phyloP scores from a whole-genome alignment of 2,113 vertebrate genomes.

The Solea solea region DNA sequence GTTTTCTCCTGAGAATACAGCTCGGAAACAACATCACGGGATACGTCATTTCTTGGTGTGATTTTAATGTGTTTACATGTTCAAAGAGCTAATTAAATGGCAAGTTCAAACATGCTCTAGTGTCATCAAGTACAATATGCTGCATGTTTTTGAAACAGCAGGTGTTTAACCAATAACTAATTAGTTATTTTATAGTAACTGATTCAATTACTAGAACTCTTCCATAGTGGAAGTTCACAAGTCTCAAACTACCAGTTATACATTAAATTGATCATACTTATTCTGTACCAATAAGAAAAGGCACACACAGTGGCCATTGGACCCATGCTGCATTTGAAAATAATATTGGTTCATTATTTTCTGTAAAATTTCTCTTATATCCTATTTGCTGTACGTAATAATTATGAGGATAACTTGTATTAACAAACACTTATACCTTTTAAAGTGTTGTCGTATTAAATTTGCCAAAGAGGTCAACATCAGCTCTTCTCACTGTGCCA shows the following conservation, averaged over 20 bases:
- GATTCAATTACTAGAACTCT: not conserved
- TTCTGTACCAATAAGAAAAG: too few species aligned
- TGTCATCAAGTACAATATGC: conserved; percentile 7
- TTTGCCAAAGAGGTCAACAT: conserved; percentile 10
- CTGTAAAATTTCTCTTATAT: too few species aligned
- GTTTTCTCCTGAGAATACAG: conserved; percentile 17
- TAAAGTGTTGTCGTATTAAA: conserved; percentile 19
- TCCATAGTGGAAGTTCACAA: not conserved
- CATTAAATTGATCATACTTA: too few species aligned
- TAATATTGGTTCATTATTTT: too few species aligned
- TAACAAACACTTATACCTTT: not conserved
- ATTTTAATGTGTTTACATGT: conserved; percentile 65
- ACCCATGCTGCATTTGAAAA: too few species aligned
- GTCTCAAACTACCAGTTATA: too few species aligned
- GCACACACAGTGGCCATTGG: too few species aligned
- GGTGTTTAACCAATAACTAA: not conserved
- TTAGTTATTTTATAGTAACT: not conserved
- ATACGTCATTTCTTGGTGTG: conserved; percentile 50
- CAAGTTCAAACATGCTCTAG: conserved; percentile 69
- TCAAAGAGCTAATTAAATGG: conserved; percentile 73
- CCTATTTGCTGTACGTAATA: too few species aligned
- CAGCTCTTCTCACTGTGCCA: conserved; percentile 10
- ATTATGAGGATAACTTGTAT: too few species aligned
- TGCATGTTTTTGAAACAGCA: conserved; percentile 1
- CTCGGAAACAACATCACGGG: conserved; percentile 33